phyloP scores from a whole-genome alignment of 2,797 vertebrate genomes.

The Bradypodion pumilum region DNA sequence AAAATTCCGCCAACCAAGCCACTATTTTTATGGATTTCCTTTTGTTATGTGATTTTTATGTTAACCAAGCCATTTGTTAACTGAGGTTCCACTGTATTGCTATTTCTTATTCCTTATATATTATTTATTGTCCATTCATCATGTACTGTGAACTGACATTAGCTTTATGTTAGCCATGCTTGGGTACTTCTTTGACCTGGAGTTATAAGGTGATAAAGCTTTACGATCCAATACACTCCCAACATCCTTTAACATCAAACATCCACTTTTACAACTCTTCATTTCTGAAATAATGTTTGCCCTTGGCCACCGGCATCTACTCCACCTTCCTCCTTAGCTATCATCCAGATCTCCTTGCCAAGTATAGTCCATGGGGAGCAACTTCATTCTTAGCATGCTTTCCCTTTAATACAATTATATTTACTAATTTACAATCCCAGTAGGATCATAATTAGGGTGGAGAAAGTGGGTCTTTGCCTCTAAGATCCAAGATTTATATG shows the following conservation, averaged over 20 bases:
- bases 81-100: too few species aligned
- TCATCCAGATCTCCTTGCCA: neutral
- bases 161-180: neutral
- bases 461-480: too few species aligned
- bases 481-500: too few species aligned
- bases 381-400: neutral
- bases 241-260: neutral
- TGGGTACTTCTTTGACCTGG: neutral
- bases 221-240: neutral
- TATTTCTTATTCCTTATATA: neutral
- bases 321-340: neutral
- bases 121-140: neutral
- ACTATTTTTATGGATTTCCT: too few species aligned
- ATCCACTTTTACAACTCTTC: neutral
- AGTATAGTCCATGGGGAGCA: neutral
- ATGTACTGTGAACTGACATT: neutral
- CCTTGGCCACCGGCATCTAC: neutral
- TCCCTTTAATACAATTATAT: neutral
- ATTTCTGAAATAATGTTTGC: neutral
- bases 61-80: too few species aligned
- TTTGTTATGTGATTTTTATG: too few species aligned
- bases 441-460: too few species aligned
- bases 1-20: too few species aligned
- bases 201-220: neutral
- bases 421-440: too few species aligned